Percentiles rank a stretch among this genome's conserved stretches.
These are phyloP conservation scores for Clinocottus analis DNA, from an alignment of 2,113 vertebrate species.

Conservation along the genomic window DNA sequence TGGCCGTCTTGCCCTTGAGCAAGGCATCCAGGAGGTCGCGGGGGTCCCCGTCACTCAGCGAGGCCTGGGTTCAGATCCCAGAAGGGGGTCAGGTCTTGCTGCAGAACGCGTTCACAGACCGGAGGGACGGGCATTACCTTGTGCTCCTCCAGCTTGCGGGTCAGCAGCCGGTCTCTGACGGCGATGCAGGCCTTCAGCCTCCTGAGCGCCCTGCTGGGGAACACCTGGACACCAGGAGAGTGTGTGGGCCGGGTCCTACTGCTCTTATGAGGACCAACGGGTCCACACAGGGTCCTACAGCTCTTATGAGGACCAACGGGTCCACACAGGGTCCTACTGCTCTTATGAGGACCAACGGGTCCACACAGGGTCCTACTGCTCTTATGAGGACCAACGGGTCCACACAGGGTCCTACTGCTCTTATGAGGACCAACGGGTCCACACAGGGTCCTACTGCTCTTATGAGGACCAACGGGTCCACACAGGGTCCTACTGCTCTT, in stretches of 20 bases:
- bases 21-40: constrained; percentile 84
- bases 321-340: too few relatives aligned
- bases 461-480: not conserved
- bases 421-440: too few relatives aligned
- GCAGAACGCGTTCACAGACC: not conserved
- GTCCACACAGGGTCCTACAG: too few relatives aligned
- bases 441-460: too few relatives aligned
- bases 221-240: constrained; percentile 51
- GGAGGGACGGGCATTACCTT: constrained; percentile 69
- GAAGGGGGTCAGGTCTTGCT: not conserved
- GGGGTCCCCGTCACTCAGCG: constrained; percentile 69
- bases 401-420: too few relatives aligned
- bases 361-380: too few relatives aligned
- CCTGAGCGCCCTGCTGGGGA: constrained; percentile 69
- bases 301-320: too few relatives aligned
- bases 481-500: too few relatives aligned
- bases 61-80: constrained; percentile 55
- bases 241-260: not conserved
- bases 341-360: too few relatives aligned
- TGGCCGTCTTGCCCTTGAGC: constrained; percentile 68
- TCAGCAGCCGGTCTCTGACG: constrained; percentile 80
- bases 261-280: too few relatives aligned
- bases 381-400: too few relatives aligned
- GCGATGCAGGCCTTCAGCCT: constrained; percentile 77
- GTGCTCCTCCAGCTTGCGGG: constrained; percentile 81